phyloP scores from a whole-genome alignment of 2,888 invertebrate genomes.

The Chymomyza amoena region DNA sequence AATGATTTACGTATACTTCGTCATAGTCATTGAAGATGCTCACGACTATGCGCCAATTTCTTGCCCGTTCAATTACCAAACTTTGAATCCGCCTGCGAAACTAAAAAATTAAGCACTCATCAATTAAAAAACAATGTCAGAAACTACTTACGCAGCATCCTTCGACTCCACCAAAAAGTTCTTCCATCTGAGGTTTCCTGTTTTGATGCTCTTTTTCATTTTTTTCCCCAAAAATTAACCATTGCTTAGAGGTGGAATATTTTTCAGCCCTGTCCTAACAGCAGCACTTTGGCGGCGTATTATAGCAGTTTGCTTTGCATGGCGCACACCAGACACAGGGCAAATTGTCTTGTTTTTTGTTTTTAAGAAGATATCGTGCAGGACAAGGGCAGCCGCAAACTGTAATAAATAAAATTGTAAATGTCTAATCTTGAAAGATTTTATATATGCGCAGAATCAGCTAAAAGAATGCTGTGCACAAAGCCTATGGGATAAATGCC shows the following conservation, averaged over 20 bases:
- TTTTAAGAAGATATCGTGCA: constrained; percentile 53
- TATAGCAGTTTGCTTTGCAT: constrained; percentile 73
- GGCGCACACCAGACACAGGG: constrained; percentile 45
- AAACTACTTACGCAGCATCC: neutral
- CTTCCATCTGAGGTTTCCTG: neutral
- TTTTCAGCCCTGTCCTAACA: constrained; percentile 40
- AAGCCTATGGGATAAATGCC: neutral
- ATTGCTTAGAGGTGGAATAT: neutral
- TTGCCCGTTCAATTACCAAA: neutral
- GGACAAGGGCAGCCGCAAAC: constrained; percentile 45
- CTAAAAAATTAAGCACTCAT: neutral
- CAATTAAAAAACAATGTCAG: neutral
- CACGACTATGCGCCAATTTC: constrained; percentile 24
- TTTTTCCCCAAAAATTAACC: neutral
- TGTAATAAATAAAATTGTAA: neutral
- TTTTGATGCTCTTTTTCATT: neutral
- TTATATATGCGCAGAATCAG: constrained; percentile 4
- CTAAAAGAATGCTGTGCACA: neutral
- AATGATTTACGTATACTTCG: too few species aligned
- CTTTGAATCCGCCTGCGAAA: too few species aligned
- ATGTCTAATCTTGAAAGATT: neutral
- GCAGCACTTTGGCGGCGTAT: constrained; percentile 63
- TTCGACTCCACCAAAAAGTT: neutral
- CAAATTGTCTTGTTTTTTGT: constrained; percentile 43
- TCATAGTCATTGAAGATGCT: too few species aligned